A percentile compares a stretch with the other conserved stretches of the same genome.
Conservation (phyloP, 2,888 invertebrate genomes). For the Meteorus colon region DNA sequence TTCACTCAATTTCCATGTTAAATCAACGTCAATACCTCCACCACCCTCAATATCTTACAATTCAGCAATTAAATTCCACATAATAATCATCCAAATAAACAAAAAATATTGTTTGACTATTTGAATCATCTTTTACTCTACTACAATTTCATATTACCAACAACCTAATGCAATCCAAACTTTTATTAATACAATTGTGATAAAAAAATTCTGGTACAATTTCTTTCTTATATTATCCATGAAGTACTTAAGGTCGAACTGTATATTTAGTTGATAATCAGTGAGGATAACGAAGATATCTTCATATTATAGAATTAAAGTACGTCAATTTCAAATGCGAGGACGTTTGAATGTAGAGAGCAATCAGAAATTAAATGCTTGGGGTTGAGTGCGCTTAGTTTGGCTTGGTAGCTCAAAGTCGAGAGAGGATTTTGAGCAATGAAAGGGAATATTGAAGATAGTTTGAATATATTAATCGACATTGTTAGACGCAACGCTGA, state of each 20-base stretch:
- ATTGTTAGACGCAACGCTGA: slow-evolving; percentile 5
- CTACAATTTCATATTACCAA: no score
- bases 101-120: no score
- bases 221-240: no score
- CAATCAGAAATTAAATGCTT: slow-evolving; percentile 9
- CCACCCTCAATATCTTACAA: neutral
- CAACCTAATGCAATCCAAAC: no score
- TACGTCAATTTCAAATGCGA: neutral
- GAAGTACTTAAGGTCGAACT: neutral
- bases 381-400: neutral
- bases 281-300: neutral
- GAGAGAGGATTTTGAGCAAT: neutral
- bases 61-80: no score
- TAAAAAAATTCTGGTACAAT: no score
- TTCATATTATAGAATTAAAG: neutral
- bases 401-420: neutral
- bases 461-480: slow-evolving; percentile 16
- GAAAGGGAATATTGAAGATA: neutral
- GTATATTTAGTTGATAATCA: neutral
- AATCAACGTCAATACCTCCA: neutral
- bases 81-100: no score
- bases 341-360: neutral
- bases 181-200: no score
- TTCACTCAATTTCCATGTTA: slow-evolving; percentile 12
- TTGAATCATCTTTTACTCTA: no score